Evolutionary conservation across 1,140 invertebrate species (phyloP).

Genomic region (Araneus ventricosus): DNA sequence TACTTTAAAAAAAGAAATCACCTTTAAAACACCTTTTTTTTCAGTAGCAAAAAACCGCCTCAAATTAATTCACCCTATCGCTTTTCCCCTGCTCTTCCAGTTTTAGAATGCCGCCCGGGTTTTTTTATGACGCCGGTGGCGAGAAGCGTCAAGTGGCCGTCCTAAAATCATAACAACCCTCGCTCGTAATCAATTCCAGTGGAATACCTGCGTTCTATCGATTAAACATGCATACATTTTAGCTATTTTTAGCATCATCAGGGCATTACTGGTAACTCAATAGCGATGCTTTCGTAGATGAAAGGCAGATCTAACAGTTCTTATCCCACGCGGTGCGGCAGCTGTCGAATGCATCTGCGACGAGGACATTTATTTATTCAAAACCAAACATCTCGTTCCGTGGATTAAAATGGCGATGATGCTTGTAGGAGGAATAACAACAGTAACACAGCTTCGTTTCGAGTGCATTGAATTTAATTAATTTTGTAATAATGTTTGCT

Average conservation of each 20-base stretch:
- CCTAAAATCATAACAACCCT: not conserved
- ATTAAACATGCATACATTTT: conserved; percentile 28
- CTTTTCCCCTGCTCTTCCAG: no score
- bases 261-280: not conserved
- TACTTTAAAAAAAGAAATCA: not conserved
- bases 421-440: no score
- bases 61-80: not conserved
- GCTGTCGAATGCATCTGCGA: no score
- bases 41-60: not conserved
- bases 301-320: not conserved
- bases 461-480: no score
- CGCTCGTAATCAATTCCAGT: conserved; percentile 13
- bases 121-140: not conserved
- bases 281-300: not conserved
- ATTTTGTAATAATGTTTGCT: no score
- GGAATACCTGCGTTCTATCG: conserved; percentile 2
- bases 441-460: no score
- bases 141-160: not conserved
- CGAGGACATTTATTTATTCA: no score
- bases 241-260: conserved; percentile 22
- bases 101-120: no score
- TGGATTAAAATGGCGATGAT: no score
- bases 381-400: no score
- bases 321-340: not conserved
- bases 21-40: not conserved